Conservation (phyloP, 2,888 invertebrate genomes). For the Calameuta filiformis region DNA sequence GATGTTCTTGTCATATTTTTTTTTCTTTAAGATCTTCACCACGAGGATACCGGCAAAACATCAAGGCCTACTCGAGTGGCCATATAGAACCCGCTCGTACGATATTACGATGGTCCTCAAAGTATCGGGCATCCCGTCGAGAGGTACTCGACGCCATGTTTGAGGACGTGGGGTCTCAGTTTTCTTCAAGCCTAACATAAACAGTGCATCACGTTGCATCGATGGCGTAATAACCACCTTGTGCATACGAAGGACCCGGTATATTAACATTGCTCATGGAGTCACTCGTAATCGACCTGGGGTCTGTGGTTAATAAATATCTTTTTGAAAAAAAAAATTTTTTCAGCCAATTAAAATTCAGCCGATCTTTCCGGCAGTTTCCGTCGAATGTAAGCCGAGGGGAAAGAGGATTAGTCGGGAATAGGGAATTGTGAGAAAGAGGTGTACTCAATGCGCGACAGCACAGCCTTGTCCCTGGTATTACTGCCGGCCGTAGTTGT, state of each 20-base stretch:
- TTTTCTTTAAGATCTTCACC: slow-evolving; percentile 18
- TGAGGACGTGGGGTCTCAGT: slow-evolving; percentile 38
- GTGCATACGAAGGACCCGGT: background rate
- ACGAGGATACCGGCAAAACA: slow-evolving; percentile 51
- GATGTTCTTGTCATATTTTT: slow-evolving; percentile 23
- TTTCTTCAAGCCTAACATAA: slow-evolving; percentile 47
- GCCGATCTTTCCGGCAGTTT: background rate
- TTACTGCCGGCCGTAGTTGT: slow-evolving; percentile 7
- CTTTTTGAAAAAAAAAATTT: background rate
- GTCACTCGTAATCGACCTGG: background rate
- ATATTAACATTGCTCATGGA: background rate
- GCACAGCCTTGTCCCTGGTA: background rate
- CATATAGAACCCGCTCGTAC: slow-evolving; percentile 45
- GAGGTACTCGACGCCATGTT: slow-evolving; percentile 52
- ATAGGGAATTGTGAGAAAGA: background rate
- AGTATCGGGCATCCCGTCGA: slow-evolving; percentile 53
- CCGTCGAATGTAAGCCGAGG: background rate
- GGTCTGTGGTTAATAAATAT: too few species aligned
- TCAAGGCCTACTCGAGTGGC: slow-evolving; percentile 43
- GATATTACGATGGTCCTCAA: slow-evolving; percentile 50
- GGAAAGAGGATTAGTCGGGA: background rate
- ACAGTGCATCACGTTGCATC: slow-evolving; percentile 45
- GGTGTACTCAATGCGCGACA: slow-evolving; percentile 5
- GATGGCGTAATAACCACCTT: slow-evolving; percentile 50
- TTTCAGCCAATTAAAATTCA: background rate